These are phyloP conservation scores for Charanyca ferruginea DNA, from an alignment of 2,888 invertebrate genomes.

Conservation along the genomic window DNA sequence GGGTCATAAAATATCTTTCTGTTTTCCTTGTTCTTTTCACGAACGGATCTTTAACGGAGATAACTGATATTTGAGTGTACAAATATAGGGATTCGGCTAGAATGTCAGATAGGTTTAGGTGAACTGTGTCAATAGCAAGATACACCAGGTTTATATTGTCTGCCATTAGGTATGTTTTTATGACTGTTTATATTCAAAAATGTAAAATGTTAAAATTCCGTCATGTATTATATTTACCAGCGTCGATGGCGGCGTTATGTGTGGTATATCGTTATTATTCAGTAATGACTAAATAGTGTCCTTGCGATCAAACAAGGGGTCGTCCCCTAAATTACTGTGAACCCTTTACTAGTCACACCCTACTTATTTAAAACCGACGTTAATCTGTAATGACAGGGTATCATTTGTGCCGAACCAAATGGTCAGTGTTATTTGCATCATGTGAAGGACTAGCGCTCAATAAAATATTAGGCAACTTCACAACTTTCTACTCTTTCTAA, in stretches of 20 bases:
- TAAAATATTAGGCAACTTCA: constrained; percentile 11
- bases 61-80: background rate
- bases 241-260: constrained; percentile 27
- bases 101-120: background rate
- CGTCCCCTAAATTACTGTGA: constrained; percentile 82
- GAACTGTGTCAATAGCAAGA: background rate
- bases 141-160: background rate
- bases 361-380: constrained; percentile 75
- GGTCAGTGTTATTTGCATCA: constrained; percentile 52
- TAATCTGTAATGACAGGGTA: constrained; percentile 74
- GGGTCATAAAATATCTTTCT: constrained; percentile 5
- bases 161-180: background rate
- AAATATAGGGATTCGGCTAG: constrained; percentile 1
- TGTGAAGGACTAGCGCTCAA: constrained; percentile 40
- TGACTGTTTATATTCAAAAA: background rate
- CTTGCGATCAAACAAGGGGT: constrained; percentile 74
- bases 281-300: constrained; percentile 72
- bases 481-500: constrained; percentile 50
- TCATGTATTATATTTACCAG: background rate
- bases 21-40: background rate
- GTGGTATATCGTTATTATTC: constrained; percentile 63
- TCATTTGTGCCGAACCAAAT: constrained; percentile 63
- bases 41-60: background rate
- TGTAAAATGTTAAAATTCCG: background rate
- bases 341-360: constrained; percentile 87